These are phyloP conservation scores for Pangasius macronema DNA, from an alignment of 2,797 vertebrate species.

Conservation along the genomic window DNA sequence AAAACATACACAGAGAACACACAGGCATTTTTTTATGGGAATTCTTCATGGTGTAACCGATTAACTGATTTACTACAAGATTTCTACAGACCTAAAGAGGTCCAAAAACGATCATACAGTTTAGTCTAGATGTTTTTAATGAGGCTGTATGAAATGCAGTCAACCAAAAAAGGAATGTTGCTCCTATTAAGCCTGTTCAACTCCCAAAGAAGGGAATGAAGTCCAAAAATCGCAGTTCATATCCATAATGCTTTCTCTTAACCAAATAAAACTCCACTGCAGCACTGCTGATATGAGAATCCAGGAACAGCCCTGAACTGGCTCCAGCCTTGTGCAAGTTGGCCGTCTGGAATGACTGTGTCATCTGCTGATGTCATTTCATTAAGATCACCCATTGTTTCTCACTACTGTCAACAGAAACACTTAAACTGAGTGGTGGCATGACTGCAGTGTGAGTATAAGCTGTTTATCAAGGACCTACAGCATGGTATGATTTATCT, in stretches of 20 bases:
- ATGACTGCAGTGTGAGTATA: slow-evolving; percentile 31
- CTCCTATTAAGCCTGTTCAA: background rate
- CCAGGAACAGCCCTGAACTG: slow-evolving; percentile 9
- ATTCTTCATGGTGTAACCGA: slow-evolving; percentile 27
- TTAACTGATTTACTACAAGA: slow-evolving; percentile 10
- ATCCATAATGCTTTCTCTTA: background rate
- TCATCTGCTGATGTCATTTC: slow-evolving; percentile 42
- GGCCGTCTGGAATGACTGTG: slow-evolving; percentile 18
- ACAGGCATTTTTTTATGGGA: background rate
- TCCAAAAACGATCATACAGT: background rate
- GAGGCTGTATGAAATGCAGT: background rate
- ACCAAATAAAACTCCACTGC: slow-evolving; percentile 3
- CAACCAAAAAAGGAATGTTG: background rate
- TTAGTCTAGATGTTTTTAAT: background rate
- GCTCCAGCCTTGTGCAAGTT: slow-evolving; percentile 3
- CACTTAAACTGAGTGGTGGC: slow-evolving; percentile 21
- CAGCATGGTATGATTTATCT: slow-evolving; percentile 11
- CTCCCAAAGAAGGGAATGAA: background rate
- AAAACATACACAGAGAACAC: background rate
- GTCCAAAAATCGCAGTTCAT: background rate
- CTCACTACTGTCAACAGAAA: slow-evolving; percentile 45
- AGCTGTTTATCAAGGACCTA: slow-evolving; percentile 38
- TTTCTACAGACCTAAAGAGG: background rate
- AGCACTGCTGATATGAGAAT: slow-evolving; percentile 1
- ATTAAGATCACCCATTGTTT: slow-evolving; percentile 45